phyloP scores from a whole-genome alignment of 2,797 vertebrate species.

The Leuciscus waleckii region DNA sequence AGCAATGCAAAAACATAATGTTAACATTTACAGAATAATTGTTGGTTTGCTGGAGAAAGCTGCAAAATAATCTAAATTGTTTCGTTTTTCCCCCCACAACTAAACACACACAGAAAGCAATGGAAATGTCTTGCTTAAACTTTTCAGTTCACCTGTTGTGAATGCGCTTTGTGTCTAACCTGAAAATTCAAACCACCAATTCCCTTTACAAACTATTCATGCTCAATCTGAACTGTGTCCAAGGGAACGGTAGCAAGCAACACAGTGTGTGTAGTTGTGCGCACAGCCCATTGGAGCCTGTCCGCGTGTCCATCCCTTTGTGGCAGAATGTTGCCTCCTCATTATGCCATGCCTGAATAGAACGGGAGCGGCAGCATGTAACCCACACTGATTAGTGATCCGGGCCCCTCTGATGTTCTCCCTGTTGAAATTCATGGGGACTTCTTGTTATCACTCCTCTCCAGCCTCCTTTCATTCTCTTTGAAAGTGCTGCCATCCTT shows the following conservation, averaged over 20 bases:
- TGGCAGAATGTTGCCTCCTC: slow-evolving; percentile 55
- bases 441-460: slow-evolving; percentile 57
- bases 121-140: slow-evolving; percentile 59
- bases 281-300: not conserved
- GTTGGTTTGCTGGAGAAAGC: not conserved
- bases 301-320: slow-evolving; percentile 51
- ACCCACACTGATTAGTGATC: slow-evolving; percentile 58
- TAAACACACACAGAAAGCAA: not conserved
- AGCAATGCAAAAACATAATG: too few relatives aligned
- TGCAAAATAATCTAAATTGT: not conserved
- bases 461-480: slow-evolving; percentile 51
- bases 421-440: slow-evolving; percentile 58
- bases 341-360: slow-evolving; percentile 50
- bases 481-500: slow-evolving; percentile 53
- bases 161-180: slow-evolving; percentile 17
- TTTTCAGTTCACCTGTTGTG: not conserved
- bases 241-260: slow-evolving; percentile 14
- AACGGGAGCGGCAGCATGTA: slow-evolving; percentile 44
- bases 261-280: not conserved
- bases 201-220: slow-evolving; percentile 20
- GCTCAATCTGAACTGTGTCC: slow-evolving; percentile 31
- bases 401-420: slow-evolving; percentile 59
- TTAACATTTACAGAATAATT: not conserved
- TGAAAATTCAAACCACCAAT: not conserved
- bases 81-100: not conserved